These are phyloP conservation scores for Crambe crambe DNA, from an alignment of 37 sponge, comb jelly and placozoan genomes.

Conservation along the genomic window DNA sequence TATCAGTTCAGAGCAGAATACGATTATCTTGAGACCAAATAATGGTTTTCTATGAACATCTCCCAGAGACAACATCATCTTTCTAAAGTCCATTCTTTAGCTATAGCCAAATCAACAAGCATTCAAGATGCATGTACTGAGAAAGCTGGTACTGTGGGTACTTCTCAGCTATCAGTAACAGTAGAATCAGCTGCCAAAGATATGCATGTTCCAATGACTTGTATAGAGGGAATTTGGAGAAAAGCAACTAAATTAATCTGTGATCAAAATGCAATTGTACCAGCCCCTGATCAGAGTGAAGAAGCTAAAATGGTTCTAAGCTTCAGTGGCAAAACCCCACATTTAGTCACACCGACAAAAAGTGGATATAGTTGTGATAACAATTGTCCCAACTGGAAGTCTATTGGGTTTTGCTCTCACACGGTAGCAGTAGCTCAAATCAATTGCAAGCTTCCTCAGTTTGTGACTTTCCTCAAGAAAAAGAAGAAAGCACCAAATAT, in stretches of 20 bases:
- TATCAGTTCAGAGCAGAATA: slow-evolving; percentile 25
- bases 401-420: too few relatives aligned
- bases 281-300: slow-evolving; percentile 26
- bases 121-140: too few relatives aligned
- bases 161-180: neutral
- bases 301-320: slow-evolving; percentile 44
- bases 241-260: slow-evolving; percentile 26
- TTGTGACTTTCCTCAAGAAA: too few relatives aligned
- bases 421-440: too few relatives aligned
- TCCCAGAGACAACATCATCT: neutral
- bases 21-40: slow-evolving; percentile 21
- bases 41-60: slow-evolving; percentile 25
- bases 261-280: slow-evolving; percentile 1
- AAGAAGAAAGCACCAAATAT: too few relatives aligned
- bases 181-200: neutral
- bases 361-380: too few relatives aligned
- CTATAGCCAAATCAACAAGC: too few relatives aligned
- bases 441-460: too few relatives aligned
- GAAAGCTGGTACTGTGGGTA: neutral
- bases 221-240: slow-evolving; percentile 30
- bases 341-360: slow-evolving; percentile 33
- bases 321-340: slow-evolving; percentile 19
- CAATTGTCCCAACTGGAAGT: too few relatives aligned
- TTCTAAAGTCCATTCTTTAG: neutral
- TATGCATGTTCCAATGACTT: slow-evolving; percentile 7